Evolutionary conservation across 2,888 invertebrate genomes (phyloP), one percentile per base, ranked within the genome.

Genomic region (Agriopis marginaria): DNA sequence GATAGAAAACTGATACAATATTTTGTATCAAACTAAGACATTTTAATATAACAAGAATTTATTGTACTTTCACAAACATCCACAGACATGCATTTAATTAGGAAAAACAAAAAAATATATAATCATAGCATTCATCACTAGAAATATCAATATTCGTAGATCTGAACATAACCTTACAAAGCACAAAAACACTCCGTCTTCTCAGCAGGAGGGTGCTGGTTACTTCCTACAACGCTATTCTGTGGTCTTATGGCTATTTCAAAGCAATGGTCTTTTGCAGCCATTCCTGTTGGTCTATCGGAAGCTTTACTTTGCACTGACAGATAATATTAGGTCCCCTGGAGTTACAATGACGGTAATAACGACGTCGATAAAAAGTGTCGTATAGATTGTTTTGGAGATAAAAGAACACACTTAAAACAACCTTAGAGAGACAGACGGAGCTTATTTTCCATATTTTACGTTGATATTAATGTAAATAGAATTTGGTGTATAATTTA

Each of bases 231-330:
- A n/a, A 12, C 12, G n/a, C 47, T 47, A 47, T 47, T n/a, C 47
- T 47, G 47, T 47, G 47, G n/a, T n/a, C n/a, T n/a, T n/a, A 47
- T 47, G n/a, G 47, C 47, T 47, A n/a, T 42, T 55, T 55, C 8
- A 40, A n/a, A 14, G 40, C 14, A 40, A n/a, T 40, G n/a, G 14
- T 12, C n/a, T 9, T 14, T 55, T 17, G 39, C 4, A 53, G 4
- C 39, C 0, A 32, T 23, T 47, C 42, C 45, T 17, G 14, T n/a
- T 44, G 10, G 39, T 7, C 5, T 0, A 23, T 51, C 7, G 45
- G 23, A 32, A 45, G 45, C 44, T 45, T 23, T 14, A 45, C 42
- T 50, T 49, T 54, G 12, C 40, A 49, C 40, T 47, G 10, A 40
- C 49, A 10, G 10, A 49, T 23, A 7, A 40, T 40, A 3, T 47